phyloP scores from a whole-genome alignment of 2,113 vertebrate genomes.

The Onychorhynchus coronatus region DNA sequence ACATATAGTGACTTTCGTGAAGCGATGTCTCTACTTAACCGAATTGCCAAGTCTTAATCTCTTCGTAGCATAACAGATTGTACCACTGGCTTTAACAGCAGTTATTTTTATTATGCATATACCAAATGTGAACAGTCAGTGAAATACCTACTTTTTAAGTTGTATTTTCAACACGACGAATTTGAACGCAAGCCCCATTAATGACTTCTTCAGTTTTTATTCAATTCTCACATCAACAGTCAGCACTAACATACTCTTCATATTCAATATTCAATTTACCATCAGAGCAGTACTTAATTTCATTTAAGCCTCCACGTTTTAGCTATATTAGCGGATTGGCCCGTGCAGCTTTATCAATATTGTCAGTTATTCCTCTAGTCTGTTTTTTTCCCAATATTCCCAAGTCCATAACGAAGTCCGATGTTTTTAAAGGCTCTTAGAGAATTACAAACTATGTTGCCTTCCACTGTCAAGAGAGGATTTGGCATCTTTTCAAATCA shows the following conservation, averaged over 20 bases:
- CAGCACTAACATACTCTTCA: background rate
- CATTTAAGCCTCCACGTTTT: background rate
- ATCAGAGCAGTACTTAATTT: background rate
- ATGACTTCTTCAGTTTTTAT: background rate
- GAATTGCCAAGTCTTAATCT: background rate
- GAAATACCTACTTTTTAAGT: background rate
- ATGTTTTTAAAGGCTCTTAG: background rate
- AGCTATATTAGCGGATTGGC: background rate
- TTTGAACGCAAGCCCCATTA: background rate
- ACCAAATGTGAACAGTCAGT: background rate
- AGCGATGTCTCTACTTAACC: background rate
- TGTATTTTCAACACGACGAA: background rate
- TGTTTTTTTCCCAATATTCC: background rate
- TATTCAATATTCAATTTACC: background rate
- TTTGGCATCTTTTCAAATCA: background rate
- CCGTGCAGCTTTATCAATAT: background rate
- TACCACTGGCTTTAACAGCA: background rate
- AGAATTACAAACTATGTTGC: background rate
- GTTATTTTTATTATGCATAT: background rate
- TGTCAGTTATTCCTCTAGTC: background rate
- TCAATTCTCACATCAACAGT: background rate
- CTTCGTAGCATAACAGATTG: slow-evolving; percentile 20
- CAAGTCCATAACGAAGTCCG: background rate
- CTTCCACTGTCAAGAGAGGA: background rate
- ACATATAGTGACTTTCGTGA: background rate